Evolutionary conservation across 2,113 vertebrate species (phyloP), one percentile per base, ranked within the genome.

Genomic region (Ardeotis arabs): DNA sequence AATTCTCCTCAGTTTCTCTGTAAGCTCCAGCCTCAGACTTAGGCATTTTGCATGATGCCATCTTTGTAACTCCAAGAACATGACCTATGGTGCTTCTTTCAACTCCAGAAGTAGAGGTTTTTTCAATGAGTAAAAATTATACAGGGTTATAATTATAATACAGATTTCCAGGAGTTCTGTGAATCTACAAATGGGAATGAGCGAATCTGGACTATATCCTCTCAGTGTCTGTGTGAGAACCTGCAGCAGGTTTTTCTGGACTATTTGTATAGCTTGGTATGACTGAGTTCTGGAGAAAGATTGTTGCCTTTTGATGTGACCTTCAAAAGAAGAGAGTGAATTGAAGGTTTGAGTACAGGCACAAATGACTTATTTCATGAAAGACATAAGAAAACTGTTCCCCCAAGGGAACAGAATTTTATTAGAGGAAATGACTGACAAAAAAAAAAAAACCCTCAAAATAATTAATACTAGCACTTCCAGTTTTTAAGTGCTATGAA

Each of bases 351-450:
- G 2, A 27, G 47, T 58, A 52, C 20, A 69, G 82, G 41, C 85
- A 82, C 53, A 24, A 53, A 37, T 62, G 24, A 91, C 35, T 96
- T 70, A 14, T 93, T 95, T 47, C 12, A 33, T 70, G 45, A 76
- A 67, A 94, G 60, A 67, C 39, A 58, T 27, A 20, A 64, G 83
- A 90, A 90, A 95, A 95, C 37, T 66, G 74, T 39, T 75, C 86
- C 75, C 92, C 72, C 9, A 35, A 87, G 86, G 93, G 79, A 92
- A 81, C 77, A 87, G 80, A 76, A 92, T 93, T 97, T 96, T 96
- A 97, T 97, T 97, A 96, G 84, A 96, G 84, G 95, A 96, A 84
- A 96, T 93, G 84, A 85, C 63, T 95, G 82, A 66, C 64, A 76
- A 73, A 86, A 67, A 93, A 78, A 77, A 75, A 87, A 41, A 39